Evolutionary conservation across 2,888 invertebrate genomes (phyloP).

Genomic region (Pristionchus exspectatus): DNA sequence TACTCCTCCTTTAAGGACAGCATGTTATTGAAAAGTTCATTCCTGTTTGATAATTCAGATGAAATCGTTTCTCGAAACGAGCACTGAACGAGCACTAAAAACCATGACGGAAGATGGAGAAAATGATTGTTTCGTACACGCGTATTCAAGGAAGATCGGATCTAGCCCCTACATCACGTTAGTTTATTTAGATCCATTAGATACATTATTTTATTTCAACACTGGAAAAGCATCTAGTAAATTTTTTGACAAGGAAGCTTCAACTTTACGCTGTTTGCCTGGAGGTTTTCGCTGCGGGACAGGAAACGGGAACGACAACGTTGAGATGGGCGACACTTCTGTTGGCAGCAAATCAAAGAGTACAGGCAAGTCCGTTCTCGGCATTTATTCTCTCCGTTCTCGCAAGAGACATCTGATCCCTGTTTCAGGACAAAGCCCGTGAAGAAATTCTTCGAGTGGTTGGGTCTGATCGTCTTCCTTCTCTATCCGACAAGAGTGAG

Average conservation of each 20-base stretch:
- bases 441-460: conserved; percentile 40
- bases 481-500: background rate
- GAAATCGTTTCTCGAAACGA: background rate
- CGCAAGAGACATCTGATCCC: too few species aligned
- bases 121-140: background rate
- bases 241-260: background rate
- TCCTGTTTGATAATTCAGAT: background rate
- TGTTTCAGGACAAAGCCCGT: conserved; percentile 14
- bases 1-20: too few species aligned
- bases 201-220: too few species aligned
- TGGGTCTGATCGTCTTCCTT: conserved; percentile 32
- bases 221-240: background rate
- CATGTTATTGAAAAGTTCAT: background rate
- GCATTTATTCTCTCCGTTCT: too few species aligned
- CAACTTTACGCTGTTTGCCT: background rate
- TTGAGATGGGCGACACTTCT: conserved; percentile 14
- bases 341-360: background rate
- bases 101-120: background rate
- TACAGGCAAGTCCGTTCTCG: background rate
- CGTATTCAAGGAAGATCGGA: conserved; percentile 21
- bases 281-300: conserved; percentile 17
- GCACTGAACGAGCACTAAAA: background rate
- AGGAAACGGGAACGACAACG: conserved; percentile 9
- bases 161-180: background rate
- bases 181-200: background rate